Evolutionary conservation across 2,888 invertebrate genomes (phyloP), one percentile per base, ranked within the genome.

Genomic region (Scaptodrosophila latifasciaeformis): DNA sequence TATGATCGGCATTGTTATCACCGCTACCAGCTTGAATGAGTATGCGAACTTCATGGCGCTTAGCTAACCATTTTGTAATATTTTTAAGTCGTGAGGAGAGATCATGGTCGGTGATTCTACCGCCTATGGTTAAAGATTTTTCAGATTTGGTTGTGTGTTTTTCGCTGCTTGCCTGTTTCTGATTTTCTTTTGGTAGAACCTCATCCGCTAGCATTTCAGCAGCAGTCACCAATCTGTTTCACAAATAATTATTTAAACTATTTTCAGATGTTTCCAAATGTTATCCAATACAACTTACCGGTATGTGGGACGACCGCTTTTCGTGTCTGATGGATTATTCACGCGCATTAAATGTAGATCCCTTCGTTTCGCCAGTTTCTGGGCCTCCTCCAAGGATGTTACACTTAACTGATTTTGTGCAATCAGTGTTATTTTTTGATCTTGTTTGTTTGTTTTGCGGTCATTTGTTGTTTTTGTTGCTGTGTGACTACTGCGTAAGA

Each of bases 331-430:
- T 83, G 3, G 7, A 5, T 93, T 92, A 59, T 90, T 84, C 19
- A 92, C 84, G 86, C 92, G 92, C 0, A 93, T 88, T 53, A 95
- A 86, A 80, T 91, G 91, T 59, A 94, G 86, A 46, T 92, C 90
- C 64, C 92, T 87, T 34, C 91, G 88, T 54, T 89, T 88, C 0
- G 93, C 91, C 55, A 94, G 72, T 81, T 89, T 92, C 67, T 91
- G 88, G 0, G 94, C 94, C 69, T 91, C 91, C 62, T 91, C 91
- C 19, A 93, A 63, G 19, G 91, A 90, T 1, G 89, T 89, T 2
- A 93, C 87, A 58, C 86, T 88, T 15, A 91, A 84, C 24, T 90
- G 86, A 80, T 91, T 89, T 27, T 88, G 85, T 30, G 88, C 86
- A 54, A 93, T 86, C 21, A 94, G 84, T 0, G 92, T 93, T 60